Evolutionary conservation across 2,888 invertebrate genomes (phyloP).

Genomic region (Camptogramma bilineatum): DNA sequence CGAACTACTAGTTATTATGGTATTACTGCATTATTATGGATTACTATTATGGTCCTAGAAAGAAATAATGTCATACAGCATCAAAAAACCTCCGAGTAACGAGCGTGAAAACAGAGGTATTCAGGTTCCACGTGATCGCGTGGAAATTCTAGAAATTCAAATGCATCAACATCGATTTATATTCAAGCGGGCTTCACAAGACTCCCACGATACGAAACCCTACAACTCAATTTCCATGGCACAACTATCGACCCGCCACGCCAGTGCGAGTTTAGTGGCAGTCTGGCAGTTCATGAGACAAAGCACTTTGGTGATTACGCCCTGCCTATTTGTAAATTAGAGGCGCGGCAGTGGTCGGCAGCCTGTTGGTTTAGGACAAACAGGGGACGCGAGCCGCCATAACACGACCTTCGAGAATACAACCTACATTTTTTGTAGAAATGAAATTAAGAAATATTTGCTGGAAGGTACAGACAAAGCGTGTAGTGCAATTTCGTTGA

Average conservation of each 20-base stretch:
- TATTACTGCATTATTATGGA: too few relatives aligned
- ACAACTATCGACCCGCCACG: constrained; percentile 25
- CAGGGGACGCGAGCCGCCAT: constrained; percentile 12
- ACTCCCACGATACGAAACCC: constrained; percentile 24
- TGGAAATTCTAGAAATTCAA: background rate
- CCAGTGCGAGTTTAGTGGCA: constrained; percentile 24
- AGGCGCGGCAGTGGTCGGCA: constrained; percentile 42
- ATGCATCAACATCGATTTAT: background rate
- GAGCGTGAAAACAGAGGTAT: too few relatives aligned
- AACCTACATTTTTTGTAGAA: background rate
- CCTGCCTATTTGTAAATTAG: constrained; percentile 49
- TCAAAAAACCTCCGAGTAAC: too few relatives aligned
- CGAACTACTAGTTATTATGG: too few relatives aligned
- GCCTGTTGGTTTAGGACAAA: constrained; percentile 38
- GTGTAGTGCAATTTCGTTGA: background rate
- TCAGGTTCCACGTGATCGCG: background rate
- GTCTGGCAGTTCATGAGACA: constrained; percentile 34
- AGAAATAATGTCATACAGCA: too few relatives aligned
- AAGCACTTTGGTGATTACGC: constrained; percentile 49
- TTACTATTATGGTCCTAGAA: too few relatives aligned
- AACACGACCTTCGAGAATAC: constrained; percentile 9
- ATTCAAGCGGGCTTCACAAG: constrained; percentile 5
- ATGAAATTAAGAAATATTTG: background rate
- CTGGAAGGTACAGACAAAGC: background rate
- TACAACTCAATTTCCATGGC: constrained; percentile 26